Conservation (phyloP, 1,140 invertebrate species). For the Galleria mellonella region DNA sequence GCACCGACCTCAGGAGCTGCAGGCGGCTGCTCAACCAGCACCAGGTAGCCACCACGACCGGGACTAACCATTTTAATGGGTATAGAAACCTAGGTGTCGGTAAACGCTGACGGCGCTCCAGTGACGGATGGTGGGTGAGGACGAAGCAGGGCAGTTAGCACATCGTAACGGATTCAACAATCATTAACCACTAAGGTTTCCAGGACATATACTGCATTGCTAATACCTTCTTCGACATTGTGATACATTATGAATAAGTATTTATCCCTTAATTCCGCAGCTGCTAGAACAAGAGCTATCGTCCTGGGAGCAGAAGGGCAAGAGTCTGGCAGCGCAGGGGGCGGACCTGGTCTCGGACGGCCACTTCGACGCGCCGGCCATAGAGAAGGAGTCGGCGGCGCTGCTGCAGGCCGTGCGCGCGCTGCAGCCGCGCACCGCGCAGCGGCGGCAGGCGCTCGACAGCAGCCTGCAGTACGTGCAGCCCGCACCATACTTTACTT, state of each 20-base stretch:
- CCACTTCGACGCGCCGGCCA: constrained; percentile 94
- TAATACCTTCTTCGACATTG: too few relatives aligned
- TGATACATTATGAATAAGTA: too few relatives aligned
- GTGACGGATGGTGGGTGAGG: too few relatives aligned
- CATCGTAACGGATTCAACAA: too few relatives aligned
- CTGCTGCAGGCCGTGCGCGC: constrained; percentile 80
- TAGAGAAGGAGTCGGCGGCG: constrained; percentile 85
- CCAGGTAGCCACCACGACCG: too few relatives aligned
- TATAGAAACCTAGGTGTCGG: too few relatives aligned
- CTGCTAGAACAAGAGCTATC: constrained; percentile 85
- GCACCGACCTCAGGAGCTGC: constrained; percentile 90
- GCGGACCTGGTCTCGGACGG: constrained; percentile 93
- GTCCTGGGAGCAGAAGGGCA: constrained; percentile 75
- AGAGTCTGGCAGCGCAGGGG: constrained; percentile 82
- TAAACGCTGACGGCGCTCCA: too few relatives aligned
- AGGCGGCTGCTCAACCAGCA: constrained; percentile 92
- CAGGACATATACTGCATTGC: too few relatives aligned
- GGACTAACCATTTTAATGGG: neutral
- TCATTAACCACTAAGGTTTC: too few relatives aligned
- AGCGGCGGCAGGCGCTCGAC: constrained; percentile 86
- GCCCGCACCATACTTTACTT: too few relatives aligned
- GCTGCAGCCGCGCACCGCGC: constrained; percentile 78
- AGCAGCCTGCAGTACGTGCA: constrained; percentile 81
- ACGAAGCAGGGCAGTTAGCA: too few relatives aligned
- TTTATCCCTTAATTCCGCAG: constrained; percentile 46